These are phyloP conservation scores for Panthera uncia DNA, from an alignment of 2,113 vertebrate species.

Conservation along the genomic window DNA sequence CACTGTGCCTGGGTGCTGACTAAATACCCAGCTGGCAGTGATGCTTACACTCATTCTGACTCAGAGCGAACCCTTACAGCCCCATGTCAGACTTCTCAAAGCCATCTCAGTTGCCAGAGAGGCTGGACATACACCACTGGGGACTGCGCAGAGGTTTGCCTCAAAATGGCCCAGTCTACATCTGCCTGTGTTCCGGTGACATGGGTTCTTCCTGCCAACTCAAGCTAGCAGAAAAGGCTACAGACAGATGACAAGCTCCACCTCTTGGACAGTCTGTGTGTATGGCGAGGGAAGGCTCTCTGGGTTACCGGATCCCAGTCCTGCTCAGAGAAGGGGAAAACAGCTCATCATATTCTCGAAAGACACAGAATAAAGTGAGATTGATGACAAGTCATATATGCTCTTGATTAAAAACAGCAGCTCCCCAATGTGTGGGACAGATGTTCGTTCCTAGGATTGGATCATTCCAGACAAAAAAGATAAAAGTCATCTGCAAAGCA, in stretches of 20 bases:
- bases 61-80: neutral
- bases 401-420: neutral
- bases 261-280: neutral
- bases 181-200: neutral
- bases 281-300: neutral
- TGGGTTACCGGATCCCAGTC: neutral
- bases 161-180: neutral
- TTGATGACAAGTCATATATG: neutral
- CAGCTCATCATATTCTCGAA: neutral
- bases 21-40: neutral
- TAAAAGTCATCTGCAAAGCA: neutral
- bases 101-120: neutral
- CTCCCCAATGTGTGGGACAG: neutral
- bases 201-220: neutral
- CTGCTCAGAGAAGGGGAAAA: neutral
- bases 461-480: constrained; percentile 3
- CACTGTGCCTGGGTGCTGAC: neutral
- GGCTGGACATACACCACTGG: neutral
- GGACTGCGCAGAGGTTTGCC: neutral
- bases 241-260: neutral
- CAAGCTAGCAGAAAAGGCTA: neutral
- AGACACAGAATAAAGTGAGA: neutral
- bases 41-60: neutral
- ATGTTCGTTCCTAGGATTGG: neutral
- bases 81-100: neutral